These are phyloP conservation scores for Urosaurus nigricauda DNA, from an alignment of 2,797 vertebrate genomes.

Conservation along the genomic window DNA sequence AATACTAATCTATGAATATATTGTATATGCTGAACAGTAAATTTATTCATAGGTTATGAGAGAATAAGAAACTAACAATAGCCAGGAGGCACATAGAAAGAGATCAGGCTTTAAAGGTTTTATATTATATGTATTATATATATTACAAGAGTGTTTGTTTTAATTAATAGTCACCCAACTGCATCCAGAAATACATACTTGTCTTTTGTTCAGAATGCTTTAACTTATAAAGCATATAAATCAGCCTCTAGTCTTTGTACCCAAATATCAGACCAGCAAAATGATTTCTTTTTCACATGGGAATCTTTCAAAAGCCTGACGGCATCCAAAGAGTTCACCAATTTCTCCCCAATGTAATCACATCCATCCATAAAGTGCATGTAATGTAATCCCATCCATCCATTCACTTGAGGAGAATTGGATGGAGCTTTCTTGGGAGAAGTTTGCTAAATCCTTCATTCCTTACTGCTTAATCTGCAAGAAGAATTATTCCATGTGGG, in stretches of 20 bases:
- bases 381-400: slow-evolving; percentile 55
- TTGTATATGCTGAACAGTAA: background rate
- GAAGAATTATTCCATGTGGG: slow-evolving; percentile 19
- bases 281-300: slow-evolving; percentile 35
- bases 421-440: background rate
- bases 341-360: slow-evolving; percentile 55
- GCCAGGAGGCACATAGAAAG: background rate
- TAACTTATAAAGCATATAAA: background rate
- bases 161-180: slow-evolving; percentile 22
- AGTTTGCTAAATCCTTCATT: slow-evolving; percentile 19
- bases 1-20: background rate
- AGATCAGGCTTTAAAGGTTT: background rate
- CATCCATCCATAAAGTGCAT: slow-evolving; percentile 42
- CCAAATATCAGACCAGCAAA: slow-evolving; percentile 39
- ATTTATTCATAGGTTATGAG: background rate
- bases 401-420: slow-evolving; percentile 35
- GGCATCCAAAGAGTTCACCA: slow-evolving; percentile 37
- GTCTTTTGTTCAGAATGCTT: slow-evolving; percentile 32
- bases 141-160: background rate
- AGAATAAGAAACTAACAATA: slow-evolving; percentile 3
- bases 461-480: slow-evolving; percentile 18
- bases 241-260: slow-evolving; percentile 28
- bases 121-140: background rate
- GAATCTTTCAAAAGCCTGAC: slow-evolving; percentile 40
- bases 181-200: slow-evolving; percentile 26